A percentile compares a stretch with the other conserved stretches of the same genome.
These are phyloP conservation scores for Oncorhynchus gorbuscha DNA, from an alignment of 2,113 vertebrate genomes.

Conservation along the genomic window DNA sequence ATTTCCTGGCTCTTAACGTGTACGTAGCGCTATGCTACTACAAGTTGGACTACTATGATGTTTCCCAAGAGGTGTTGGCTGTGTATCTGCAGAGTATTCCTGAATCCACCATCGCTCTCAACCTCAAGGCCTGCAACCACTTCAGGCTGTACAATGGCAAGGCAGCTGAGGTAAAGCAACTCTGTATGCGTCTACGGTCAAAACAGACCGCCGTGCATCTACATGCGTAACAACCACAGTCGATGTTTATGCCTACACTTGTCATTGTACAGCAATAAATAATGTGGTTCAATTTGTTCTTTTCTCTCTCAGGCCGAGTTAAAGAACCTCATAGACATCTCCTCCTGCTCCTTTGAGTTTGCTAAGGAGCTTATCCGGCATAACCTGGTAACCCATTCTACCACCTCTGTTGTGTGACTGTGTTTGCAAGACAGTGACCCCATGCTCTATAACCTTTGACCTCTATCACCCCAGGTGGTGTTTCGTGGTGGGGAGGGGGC, in stretches of 20 bases:
- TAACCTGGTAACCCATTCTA: constrained; percentile 83
- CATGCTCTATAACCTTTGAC: background rate
- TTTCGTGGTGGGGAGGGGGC: constrained; percentile 94
- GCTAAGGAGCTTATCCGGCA: constrained; percentile 96
- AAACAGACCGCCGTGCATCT: background rate
- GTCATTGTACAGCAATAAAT: no score
- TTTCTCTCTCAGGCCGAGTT: constrained; percentile 82
- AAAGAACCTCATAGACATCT: constrained; percentile 90
- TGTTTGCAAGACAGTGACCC: background rate
- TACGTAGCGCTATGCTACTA: constrained; percentile 98
- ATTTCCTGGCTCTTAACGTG: constrained; percentile 93
- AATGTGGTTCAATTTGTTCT: background rate
- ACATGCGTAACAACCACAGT: background rate
- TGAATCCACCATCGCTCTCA: constrained; percentile 95
- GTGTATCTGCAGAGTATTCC: constrained; percentile 95
- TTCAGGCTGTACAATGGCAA: constrained; percentile 96
- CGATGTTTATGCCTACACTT: no score
- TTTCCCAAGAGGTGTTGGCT: constrained; percentile 94
- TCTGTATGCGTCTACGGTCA: background rate
- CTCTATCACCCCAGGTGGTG: constrained; percentile 79
- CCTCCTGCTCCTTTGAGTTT: constrained; percentile 93
- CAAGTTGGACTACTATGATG: constrained; percentile 96
- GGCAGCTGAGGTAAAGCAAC: constrained; percentile 85
- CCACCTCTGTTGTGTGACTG: constrained; percentile 5
- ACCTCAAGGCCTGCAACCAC: constrained; percentile 97